A percentile compares a stretch with the other conserved stretches of the same genome.
Conservation (phyloP, 2,113 vertebrate species). For the Eonycteris spelaea region DNA sequence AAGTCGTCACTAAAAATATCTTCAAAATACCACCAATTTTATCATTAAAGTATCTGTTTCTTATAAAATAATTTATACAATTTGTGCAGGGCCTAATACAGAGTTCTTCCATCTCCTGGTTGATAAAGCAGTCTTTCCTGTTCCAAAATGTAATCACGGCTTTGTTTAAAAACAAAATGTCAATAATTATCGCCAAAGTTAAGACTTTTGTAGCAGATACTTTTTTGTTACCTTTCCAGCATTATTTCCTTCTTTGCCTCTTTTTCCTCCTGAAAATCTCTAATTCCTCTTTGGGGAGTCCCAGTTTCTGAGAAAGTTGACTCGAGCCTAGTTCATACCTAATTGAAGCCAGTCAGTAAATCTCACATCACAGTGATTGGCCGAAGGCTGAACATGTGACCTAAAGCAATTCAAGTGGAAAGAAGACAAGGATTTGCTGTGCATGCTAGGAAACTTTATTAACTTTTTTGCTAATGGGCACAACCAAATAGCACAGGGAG, state of each 20-base stretch:
- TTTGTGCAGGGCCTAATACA: neutral
- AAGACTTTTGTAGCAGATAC: neutral
- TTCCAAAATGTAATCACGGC: neutral
- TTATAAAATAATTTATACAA: neutral
- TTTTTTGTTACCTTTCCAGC: neutral
- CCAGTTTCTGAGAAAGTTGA: neutral
- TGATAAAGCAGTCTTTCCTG: neutral
- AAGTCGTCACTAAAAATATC: neutral
- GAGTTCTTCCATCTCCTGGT: neutral
- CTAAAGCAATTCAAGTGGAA: neutral
- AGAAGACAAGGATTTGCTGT: neutral
- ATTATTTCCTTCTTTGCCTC: neutral
- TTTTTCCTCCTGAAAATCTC: neutral
- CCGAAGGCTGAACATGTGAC: neutral
- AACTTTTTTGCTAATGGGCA: neutral
- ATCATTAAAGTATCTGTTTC: neutral
- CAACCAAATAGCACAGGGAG: neutral
- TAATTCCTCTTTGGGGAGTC: neutral
- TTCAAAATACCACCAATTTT: neutral
- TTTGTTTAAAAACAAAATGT: conserved; percentile 10
- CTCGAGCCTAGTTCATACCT: neutral
- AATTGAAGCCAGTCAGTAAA: neutral
- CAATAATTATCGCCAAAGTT: neutral
- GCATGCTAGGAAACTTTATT: neutral
- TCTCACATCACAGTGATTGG: neutral